phyloP scores from a whole-genome alignment of 2,797 vertebrate genomes.

The Myotis vivesi region DNA sequence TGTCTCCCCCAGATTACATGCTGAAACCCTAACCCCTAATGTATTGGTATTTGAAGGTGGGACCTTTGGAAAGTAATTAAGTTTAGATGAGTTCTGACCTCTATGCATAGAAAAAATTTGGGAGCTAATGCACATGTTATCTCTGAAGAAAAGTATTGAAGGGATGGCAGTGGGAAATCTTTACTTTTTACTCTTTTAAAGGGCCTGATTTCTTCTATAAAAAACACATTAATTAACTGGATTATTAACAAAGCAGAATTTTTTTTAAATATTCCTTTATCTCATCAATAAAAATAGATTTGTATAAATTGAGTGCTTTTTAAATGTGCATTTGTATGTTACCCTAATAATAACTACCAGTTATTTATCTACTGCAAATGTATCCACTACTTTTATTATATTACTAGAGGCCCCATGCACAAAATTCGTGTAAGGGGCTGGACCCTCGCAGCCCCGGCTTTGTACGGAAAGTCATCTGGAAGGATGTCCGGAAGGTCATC shows the following conservation, averaged over 20 bases:
- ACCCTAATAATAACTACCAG: not conserved
- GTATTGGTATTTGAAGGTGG: not conserved
- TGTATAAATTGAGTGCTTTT: not conserved
- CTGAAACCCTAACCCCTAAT: not conserved
- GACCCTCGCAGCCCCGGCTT: too few relatives aligned
- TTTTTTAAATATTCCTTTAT: not conserved
- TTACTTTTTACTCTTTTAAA: not conserved
- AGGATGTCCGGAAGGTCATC: too few relatives aligned
- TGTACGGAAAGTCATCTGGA: too few relatives aligned
- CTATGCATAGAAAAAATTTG: not conserved
- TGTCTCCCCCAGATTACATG: not conserved
- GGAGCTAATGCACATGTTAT: not conserved
- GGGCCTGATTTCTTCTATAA: not conserved
- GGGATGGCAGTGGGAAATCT: not conserved
- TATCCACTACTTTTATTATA: not conserved
- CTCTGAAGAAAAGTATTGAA: not conserved
- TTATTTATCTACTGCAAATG: not conserved
- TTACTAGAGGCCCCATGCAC: not conserved
- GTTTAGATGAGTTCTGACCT: not conserved
- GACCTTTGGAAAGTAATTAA: not conserved
- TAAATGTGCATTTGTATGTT: not conserved
- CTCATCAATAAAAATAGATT: not conserved
- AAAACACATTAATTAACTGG: not conserved
- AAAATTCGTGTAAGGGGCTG: too few relatives aligned
- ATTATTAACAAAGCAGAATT: conserved; percentile 18